A percentile compares a stretch with the other conserved stretches of the same genome.
These are phyloP conservation scores for Eubasilissa splendida DNA, from an alignment of 2,888 invertebrate species.

Conservation along the genomic window DNA sequence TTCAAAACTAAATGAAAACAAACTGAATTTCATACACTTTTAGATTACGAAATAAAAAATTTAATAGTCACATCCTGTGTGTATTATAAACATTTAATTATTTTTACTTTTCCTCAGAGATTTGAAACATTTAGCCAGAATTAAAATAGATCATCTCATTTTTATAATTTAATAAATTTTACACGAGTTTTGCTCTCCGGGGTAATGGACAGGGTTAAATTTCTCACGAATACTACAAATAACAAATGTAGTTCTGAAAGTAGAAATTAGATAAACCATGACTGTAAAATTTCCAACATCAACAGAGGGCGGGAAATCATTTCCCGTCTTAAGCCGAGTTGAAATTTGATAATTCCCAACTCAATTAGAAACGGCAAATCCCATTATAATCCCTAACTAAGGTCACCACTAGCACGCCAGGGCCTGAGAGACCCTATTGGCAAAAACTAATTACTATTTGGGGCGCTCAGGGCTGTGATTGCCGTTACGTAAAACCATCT, in stretches of 20 bases:
- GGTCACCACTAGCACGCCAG: slow-evolving; percentile 20
- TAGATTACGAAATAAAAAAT: no score
- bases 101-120: no score
- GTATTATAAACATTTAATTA: no score
- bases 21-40: no score
- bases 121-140: no score
- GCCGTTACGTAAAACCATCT: background rate
- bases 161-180: no score
- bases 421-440: background rate
- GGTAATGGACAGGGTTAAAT: no score
- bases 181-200: no score
- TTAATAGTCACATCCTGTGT: no score
- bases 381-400: slow-evolving; percentile 25
- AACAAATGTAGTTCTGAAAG: slow-evolving; percentile 6
- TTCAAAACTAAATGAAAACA: no score
- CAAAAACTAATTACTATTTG: slow-evolving; percentile 11
- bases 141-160: no score
- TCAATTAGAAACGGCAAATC: slow-evolving; percentile 39
- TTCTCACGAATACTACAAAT: no score
- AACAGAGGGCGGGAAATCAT: slow-evolving; percentile 6
- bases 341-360: slow-evolving; percentile 47
- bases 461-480: background rate
- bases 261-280: slow-evolving; percentile 21
- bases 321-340: slow-evolving; percentile 32
- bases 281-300: slow-evolving; percentile 14